Evolutionary conservation across 2,888 invertebrate species (phyloP), one percentile per base, ranked within the genome.

Genomic region (Ophion ventricosus): DNA sequence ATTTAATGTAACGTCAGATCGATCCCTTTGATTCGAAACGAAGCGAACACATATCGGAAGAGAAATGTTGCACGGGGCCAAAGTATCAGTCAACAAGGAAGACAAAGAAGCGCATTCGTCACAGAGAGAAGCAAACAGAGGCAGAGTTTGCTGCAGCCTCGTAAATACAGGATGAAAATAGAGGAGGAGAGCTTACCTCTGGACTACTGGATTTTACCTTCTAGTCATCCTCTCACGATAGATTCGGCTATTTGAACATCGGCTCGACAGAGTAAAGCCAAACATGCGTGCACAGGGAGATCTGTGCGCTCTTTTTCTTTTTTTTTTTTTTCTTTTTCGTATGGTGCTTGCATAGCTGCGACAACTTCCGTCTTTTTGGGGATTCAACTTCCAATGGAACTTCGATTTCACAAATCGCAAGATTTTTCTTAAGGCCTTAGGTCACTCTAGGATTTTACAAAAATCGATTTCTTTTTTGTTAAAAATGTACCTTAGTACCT

Each of bases 281-380:
- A 83, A 84, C 85, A 84, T 66, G 80, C 67, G 73, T 69, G 64
- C 70, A 14, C n/a, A 57, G 80, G 75, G 61, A 35, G 20, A 49
- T 82, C 83, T 82, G 23, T 59, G 43, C 75, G 73, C 40, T 76
- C 80, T 89, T 87, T 89, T 88, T 85, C 86, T n/a, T n/a, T n/a
- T n/a, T n/a, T 87, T 89, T 88, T 85, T 89, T 87, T 89, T 88
- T 85, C 70, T 70, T 70, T 80, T 82, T 75, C 66, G 76, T 75
- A 84, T 70, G 87, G 82, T 89, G 90, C 88, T 90, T 90, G 87
- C 90, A 80, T 90, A 90, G 90, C 90, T 90, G 90, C 84, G 87
- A 86, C 86, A 90, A 90, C 90, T 90, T 89, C 87, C 87, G 89
- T 85, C 86, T 79, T 81, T 82, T 49, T 26, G 26, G 54, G 49